Evolutionary conservation across 2,888 invertebrate species (phyloP).

Genomic region (Ptychoptera albimana): DNA sequence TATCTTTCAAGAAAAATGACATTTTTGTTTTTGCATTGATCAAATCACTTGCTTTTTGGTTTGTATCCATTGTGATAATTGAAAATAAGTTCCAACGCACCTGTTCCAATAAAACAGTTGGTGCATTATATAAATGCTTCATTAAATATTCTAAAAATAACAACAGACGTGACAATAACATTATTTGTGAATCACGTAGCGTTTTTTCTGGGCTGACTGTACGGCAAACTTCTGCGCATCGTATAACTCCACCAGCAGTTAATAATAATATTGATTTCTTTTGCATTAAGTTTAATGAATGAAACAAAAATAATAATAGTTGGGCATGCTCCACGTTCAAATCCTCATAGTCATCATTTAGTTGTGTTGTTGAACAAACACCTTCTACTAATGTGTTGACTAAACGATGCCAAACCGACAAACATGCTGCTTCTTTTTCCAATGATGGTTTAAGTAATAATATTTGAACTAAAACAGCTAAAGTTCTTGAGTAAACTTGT

Average conservation of each 20-base stretch:
- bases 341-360: slow-evolving; percentile 40
- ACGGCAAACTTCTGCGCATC: slow-evolving; percentile 48
- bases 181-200: slow-evolving; percentile 45
- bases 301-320: slow-evolving; percentile 81
- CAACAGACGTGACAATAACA: slow-evolving; percentile 67
- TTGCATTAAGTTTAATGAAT: slow-evolving; percentile 88
- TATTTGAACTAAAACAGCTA: slow-evolving; percentile 71
- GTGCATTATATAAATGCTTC: slow-evolving; percentile 89
- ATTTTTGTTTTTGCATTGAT: slow-evolving; percentile 38
- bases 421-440: slow-evolving; percentile 78
- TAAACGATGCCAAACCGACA: slow-evolving; percentile 82
- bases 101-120: slow-evolving; percentile 70
- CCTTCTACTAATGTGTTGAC: slow-evolving; percentile 79
- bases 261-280: slow-evolving; percentile 84
- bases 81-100: slow-evolving; percentile 73
- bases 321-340: slow-evolving; percentile 94
- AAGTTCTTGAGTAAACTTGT: slow-evolving; percentile 60
- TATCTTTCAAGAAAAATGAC: slow-evolving; percentile 51
- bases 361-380: slow-evolving; percentile 33
- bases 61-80: slow-evolving; percentile 38
- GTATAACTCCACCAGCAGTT: slow-evolving; percentile 57
- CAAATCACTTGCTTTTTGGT: slow-evolving; percentile 34
- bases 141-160: slow-evolving; percentile 86
- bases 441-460: slow-evolving; percentile 62
- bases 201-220: slow-evolving; percentile 24